Conservation (phyloP, 2,113 vertebrate species). For the Poeciliopsis prolifica region DNA sequence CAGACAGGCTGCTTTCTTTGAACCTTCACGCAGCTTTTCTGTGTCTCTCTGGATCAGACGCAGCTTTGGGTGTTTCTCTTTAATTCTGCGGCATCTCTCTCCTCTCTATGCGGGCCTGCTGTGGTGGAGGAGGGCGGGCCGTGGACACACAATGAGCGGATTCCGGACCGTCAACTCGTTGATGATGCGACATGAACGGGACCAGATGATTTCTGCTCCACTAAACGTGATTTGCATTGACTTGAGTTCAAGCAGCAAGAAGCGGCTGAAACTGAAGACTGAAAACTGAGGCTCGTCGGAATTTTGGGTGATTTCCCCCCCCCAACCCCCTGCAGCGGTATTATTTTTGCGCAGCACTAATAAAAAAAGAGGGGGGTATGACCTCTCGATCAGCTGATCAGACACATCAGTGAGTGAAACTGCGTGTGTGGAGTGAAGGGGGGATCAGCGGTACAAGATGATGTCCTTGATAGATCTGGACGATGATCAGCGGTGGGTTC, state of each 20-base stretch:
- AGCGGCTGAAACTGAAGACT: neutral
- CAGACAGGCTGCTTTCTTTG: too few relatives aligned
- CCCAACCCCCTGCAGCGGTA: constrained; percentile 57
- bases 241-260: constrained; percentile 30
- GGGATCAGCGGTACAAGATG: constrained; percentile 49
- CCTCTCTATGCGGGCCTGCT: constrained; percentile 50
- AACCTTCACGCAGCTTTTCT: neutral
- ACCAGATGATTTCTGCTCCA: neutral
- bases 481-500: constrained; percentile 89
- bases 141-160: constrained; percentile 36
- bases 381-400: constrained; percentile 2
- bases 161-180: constrained; percentile 41
- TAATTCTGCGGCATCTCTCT: constrained; percentile 69
- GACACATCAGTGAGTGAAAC: neutral
- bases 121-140: constrained; percentile 64
- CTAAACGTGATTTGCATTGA: constrained; percentile 32
- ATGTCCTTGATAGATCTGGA: constrained; percentile 76
- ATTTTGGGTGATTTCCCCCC: constrained; percentile 38
- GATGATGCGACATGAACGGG: constrained; percentile 40
- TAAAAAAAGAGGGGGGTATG: constrained; percentile 18
- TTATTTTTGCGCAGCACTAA: constrained; percentile 47
- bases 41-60: neutral
- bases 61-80: constrained; percentile 65
- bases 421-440: neutral
- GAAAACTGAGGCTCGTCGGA: constrained; percentile 22